Evolutionary conservation across 2,113 vertebrate genomes (phyloP).

Genomic region (Sorex araneus): DNA sequence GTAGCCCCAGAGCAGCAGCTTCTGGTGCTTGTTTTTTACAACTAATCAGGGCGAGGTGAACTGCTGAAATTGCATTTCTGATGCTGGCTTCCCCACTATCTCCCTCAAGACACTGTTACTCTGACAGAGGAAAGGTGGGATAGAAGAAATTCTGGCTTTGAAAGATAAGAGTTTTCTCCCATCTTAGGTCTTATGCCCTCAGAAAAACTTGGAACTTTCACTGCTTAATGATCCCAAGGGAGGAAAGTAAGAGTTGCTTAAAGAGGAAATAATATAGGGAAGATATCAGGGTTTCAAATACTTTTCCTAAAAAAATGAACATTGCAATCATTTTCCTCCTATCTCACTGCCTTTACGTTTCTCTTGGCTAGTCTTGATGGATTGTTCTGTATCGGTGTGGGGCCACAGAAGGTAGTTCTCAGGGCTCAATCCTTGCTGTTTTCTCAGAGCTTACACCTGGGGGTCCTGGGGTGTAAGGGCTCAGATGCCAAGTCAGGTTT

Average conservation of each 20-base stretch:
- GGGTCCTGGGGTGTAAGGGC: too few relatives aligned
- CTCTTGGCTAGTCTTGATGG: not conserved
- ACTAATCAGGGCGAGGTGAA: constrained; percentile 1
- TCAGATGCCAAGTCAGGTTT: too few relatives aligned
- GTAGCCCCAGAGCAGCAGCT: not conserved
- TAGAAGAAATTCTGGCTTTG: constrained; percentile 40
- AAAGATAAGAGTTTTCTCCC: constrained; percentile 35
- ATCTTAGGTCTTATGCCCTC: not conserved
- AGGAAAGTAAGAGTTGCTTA: not conserved
- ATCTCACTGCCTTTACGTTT: not conserved
- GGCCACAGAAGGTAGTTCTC: too few relatives aligned
- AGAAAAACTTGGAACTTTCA: constrained; percentile 3
- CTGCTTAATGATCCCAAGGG: not conserved
- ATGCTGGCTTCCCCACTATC: constrained; percentile 20
- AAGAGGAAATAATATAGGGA: not conserved
- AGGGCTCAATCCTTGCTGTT: not conserved
- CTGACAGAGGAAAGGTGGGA: constrained; percentile 13
- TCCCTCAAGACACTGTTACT: constrained; percentile 44
- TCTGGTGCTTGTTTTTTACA: not conserved
- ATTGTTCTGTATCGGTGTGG: not conserved
- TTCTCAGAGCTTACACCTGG: not conserved
- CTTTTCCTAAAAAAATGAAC: not conserved
- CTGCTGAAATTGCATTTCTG: constrained; percentile 65
- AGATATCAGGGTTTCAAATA: not conserved
- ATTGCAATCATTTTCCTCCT: not conserved